Evolutionary conservation across 2,797 vertebrate species (phyloP).

Genomic region (Serranus cabrilla): DNA sequence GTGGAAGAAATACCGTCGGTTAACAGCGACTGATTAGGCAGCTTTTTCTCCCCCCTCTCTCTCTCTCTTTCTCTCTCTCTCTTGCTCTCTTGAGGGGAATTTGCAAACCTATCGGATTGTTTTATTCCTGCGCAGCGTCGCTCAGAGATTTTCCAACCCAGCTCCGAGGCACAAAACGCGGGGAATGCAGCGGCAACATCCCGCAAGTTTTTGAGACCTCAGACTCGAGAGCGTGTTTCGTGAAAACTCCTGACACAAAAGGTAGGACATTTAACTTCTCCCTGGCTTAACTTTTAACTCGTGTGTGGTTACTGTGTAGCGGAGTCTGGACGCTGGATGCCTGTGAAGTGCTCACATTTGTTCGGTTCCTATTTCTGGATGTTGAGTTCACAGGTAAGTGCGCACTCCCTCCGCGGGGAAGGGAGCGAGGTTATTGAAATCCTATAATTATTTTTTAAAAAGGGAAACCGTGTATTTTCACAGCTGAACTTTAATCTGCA

Average conservation of each 20-base stretch:
- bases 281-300: conserved; percentile 77
- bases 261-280: conserved; percentile 64
- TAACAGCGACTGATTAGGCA: conserved; percentile 36
- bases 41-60: background rate
- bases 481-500: conserved; percentile 48
- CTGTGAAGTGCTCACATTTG: conserved; percentile 43
- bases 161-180: conserved; percentile 59
- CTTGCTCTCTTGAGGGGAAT: conserved; percentile 33
- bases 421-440: conserved; percentile 48
- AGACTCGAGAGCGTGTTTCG: conserved; percentile 7
- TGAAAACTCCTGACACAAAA: conserved; percentile 24
- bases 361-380: conserved; percentile 72
- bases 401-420: conserved; percentile 47
- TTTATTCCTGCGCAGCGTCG: conserved; percentile 55
- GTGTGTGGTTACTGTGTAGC: conserved; percentile 62
- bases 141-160: conserved; percentile 52
- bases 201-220: conserved; percentile 62
- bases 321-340: background rate
- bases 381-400: conserved; percentile 81
- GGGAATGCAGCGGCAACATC: conserved; percentile 81
- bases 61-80: too few species aligned
- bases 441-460: conserved; percentile 68
- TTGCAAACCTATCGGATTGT: conserved; percentile 63
- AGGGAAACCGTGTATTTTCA: conserved; percentile 54
- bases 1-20: conserved; percentile 29